Conservation (phyloP, 2,113 vertebrate genomes). For the Otolemur garnettii region DNA sequence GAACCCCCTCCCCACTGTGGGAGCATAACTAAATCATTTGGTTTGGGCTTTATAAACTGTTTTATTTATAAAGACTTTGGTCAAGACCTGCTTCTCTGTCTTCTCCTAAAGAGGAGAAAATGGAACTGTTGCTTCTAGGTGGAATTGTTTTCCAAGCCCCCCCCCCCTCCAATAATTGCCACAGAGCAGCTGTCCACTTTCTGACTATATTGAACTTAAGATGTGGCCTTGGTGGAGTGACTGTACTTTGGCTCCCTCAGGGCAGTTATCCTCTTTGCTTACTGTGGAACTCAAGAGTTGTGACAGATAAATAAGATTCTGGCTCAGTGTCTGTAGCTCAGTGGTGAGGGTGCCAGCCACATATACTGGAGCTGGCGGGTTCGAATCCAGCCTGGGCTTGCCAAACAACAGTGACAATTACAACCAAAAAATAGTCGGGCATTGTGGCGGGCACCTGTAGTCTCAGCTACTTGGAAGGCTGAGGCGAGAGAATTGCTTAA, state of each 20-base stretch:
- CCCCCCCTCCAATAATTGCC: no score
- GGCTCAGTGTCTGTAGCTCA: no score
- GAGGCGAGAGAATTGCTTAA: no score
- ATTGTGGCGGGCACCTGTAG: no score
- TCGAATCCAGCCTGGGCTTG: no score
- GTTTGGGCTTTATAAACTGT: not conserved
- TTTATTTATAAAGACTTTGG: not conserved
- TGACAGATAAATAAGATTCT: not conserved
- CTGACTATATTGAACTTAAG: not conserved
- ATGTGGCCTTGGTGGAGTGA: fast-evolving
- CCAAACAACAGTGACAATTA: no score
- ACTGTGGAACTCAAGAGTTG: not conserved
- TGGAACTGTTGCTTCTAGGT: not conserved
- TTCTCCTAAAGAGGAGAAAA: not conserved
- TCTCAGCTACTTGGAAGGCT: no score
- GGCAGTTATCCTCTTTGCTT: not conserved
- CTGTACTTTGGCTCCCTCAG: fast-evolving
- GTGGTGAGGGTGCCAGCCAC: no score
- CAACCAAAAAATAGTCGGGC: no score
- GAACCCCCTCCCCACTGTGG: not conserved
- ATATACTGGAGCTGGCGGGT: no score
- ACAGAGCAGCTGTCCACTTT: not conserved
- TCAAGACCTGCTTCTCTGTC: not conserved
- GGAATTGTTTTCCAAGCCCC: not conserved
- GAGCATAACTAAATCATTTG: not conserved